Base-by-base conservation (phyloP, 2,888 invertebrate genomes). In the Melitaea athalia region DNA sequence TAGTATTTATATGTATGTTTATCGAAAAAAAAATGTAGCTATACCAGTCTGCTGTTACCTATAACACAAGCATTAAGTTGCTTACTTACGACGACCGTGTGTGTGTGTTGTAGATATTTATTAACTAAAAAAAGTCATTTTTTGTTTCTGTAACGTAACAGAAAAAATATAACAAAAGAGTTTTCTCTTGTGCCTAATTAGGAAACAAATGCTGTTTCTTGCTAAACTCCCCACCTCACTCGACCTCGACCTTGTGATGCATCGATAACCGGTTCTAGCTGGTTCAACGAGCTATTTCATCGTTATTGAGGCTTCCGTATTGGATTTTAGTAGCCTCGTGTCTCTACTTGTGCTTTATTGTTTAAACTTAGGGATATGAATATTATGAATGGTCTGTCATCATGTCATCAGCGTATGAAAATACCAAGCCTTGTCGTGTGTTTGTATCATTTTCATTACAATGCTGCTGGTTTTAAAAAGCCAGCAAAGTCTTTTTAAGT, bases 231-330 rank as follows among this genome's bases (percentile, higher is more conserved):
- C 64, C 14, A 45, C n/a, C 47, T 42, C 24, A 63, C 42, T 55
- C 60, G 68, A 61, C 67, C 59, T 63, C 66, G 71, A 69, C 71
- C 71, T 71, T 71, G 69, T 53, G 57, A 43, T 69, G 67, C 67
- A 47, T 69, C 66, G 63, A 64, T 67, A 67, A 62, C 66, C 63
- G 52, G 66, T 64, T 63, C 42, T 47, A 64, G 63, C 66, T 69
- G 61, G 69, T 71, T 69, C 68, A 68, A 61, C 63, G 64, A 55
- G 65, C 66, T 69, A 71, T 71, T 38, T 69, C 69, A 71, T 67
- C 71, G 70, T 59, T 49, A 55, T 55, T 45, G 15, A n/a, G 17
- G 59, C 62, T 70, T 64, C 70, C 70, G 64, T 64, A 62, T 59
- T 62, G 61, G 62, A 52, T 31, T 64, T 67, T 70, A 50, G 43